Conservation (phyloP, 1,140 invertebrate species). For the Cotesia vestalis region DNA sequence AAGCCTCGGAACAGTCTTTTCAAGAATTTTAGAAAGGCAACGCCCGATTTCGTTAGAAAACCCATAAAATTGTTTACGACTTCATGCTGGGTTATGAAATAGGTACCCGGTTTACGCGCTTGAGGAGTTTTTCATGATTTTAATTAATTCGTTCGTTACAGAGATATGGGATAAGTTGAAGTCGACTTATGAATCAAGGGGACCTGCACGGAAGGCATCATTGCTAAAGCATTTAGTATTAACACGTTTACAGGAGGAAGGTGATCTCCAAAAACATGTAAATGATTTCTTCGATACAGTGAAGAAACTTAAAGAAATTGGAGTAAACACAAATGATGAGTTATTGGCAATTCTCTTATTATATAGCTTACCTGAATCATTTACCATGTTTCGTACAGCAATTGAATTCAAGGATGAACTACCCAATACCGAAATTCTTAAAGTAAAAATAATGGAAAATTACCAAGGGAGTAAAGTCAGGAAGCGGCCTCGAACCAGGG, state of each 20-base stretch:
- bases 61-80: too few species aligned
- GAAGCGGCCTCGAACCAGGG: conserved; percentile 5
- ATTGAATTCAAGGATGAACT: conserved; percentile 39
- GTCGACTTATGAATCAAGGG: conserved; percentile 32
- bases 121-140: too few species aligned
- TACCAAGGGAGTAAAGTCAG: conserved; percentile 16
- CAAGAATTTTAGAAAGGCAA: too few species aligned
- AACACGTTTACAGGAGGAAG: conserved; percentile 25
- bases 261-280: conserved; percentile 24
- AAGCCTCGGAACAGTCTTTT: too few species aligned
- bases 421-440: conserved; percentile 32
- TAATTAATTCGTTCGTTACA: too few species aligned
- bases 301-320: conserved; percentile 36
- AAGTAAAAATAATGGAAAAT: conserved; percentile 42
- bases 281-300: conserved; percentile 33
- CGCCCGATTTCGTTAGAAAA: too few species aligned
- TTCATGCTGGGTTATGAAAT: too few species aligned
- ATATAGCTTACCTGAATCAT: conserved; percentile 34
- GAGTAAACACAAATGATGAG: conserved; percentile 20
- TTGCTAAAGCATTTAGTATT: conserved; percentile 27
- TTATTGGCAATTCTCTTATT: conserved; percentile 37
- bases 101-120: too few species aligned
- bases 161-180: conserved; percentile 37
- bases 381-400: conserved; percentile 34
- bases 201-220: conserved; percentile 36